Conservation (phyloP, 2,797 vertebrate genomes). For the Gadopsis bispinosus region DNA sequence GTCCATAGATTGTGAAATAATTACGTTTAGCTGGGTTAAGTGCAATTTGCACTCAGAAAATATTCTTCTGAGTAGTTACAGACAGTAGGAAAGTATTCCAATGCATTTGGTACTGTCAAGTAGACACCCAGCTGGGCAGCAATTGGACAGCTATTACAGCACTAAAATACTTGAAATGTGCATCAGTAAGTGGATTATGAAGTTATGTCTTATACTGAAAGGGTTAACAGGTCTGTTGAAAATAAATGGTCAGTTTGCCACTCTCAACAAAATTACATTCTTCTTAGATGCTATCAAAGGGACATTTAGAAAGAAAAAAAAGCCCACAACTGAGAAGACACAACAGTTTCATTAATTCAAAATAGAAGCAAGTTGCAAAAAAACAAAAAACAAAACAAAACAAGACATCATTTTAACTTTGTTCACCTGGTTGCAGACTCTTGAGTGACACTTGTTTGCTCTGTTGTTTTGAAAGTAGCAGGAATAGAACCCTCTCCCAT, state of each 20-base stretch:
- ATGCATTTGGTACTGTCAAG: constrained; percentile 83
- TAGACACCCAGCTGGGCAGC: constrained; percentile 84
- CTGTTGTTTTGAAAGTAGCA: constrained; percentile 70
- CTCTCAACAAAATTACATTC: constrained; percentile 79
- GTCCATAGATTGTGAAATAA: constrained; percentile 59
- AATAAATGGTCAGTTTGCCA: constrained; percentile 81
- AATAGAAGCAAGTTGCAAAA: constrained; percentile 39
- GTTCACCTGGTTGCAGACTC: constrained; percentile 51
- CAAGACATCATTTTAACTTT: constrained; percentile 47
- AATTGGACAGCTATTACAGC: constrained; percentile 85
- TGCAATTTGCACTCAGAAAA: constrained; percentile 59
- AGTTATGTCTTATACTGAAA: constrained; percentile 76
- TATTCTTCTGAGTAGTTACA: constrained; percentile 86
- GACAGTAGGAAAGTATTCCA: constrained; percentile 83
- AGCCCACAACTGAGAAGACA: constrained; percentile 54
- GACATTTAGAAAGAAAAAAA: constrained; percentile 49
- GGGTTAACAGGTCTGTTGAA: constrained; percentile 81
- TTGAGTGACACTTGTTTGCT: constrained; percentile 78
- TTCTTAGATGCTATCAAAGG: constrained; percentile 65
- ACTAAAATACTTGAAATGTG: constrained; percentile 80
- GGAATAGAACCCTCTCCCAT: constrained; percentile 73
- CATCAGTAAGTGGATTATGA: constrained; percentile 82
- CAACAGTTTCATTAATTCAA: constrained; percentile 75
- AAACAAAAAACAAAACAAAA: background rate
- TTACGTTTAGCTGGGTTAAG: constrained; percentile 60